Evolutionary conservation across 2,888 invertebrate genomes (phyloP).

Genomic region (Abscondita cerata): DNA sequence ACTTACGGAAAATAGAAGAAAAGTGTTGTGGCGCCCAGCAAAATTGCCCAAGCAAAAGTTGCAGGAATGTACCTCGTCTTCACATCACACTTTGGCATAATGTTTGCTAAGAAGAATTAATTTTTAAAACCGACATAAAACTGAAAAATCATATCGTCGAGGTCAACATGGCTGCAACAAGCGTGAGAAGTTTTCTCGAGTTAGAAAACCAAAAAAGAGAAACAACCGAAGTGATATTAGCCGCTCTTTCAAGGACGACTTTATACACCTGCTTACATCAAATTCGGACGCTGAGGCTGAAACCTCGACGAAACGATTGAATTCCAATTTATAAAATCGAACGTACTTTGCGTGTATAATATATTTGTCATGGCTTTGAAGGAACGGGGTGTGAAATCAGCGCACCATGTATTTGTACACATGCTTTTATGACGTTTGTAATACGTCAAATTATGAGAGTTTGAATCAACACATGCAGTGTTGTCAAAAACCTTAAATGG

Average conservation of each 20-base stretch:
- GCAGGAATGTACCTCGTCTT: conserved; percentile 98
- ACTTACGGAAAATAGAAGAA: conserved; percentile 99
- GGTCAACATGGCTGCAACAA: conserved; percentile 59
- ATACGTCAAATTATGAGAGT: no score
- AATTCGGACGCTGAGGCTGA: no score
- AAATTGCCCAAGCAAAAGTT: conserved; percentile 96
- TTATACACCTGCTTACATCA: no score
- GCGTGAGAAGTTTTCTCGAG: conserved; percentile 35
- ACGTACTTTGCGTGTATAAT: no score
- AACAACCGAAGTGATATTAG: conserved; percentile 19
- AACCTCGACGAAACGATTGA: no score
- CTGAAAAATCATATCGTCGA: conserved; percentile 48
- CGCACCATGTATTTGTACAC: no score
- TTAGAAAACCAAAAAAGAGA: conserved; percentile 22
- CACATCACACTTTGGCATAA: conserved; percentile 96
- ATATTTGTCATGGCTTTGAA: no score
- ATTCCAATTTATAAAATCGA: no score
- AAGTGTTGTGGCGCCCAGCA: conserved; percentile 90
- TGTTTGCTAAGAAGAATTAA: conserved; percentile 53
- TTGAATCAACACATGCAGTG: no score
- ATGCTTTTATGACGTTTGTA: no score
- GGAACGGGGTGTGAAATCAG: no score
- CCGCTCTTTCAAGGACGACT: background rate
- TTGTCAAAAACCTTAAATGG: no score
- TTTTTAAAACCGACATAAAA: conserved; percentile 48